A percentile compares a stretch with the other conserved stretches of the same genome.
phyloP scores from a whole-genome alignment of 2,113 vertebrate species.

The Albula glossodonta region DNA sequence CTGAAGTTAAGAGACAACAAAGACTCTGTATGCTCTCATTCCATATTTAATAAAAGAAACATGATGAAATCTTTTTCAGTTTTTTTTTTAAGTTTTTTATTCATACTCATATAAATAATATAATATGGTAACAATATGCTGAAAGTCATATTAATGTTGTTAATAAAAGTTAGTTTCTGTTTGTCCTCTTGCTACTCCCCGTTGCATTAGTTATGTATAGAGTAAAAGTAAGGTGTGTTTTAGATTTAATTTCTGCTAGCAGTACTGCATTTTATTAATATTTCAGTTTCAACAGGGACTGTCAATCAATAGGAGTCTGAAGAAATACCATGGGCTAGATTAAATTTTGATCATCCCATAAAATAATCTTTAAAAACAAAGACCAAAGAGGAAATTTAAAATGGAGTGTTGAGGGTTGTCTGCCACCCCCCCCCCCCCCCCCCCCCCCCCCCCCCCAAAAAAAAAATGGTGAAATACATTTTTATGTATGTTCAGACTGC shows the following conservation, averaged over 20 bases:
- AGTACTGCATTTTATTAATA: slow-evolving; percentile 36
- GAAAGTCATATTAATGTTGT: too few species aligned
- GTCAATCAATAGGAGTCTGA: slow-evolving; percentile 42
- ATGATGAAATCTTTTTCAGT: background rate
- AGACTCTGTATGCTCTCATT: background rate
- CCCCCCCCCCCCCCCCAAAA: too few species aligned
- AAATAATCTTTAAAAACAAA: slow-evolving; percentile 24
- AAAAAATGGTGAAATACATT: too few species aligned
- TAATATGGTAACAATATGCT: too few species aligned
- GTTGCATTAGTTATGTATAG: slow-evolving; percentile 35
- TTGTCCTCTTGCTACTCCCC: background rate
- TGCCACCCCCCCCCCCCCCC: too few species aligned
- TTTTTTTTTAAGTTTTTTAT: background rate
- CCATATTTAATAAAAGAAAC: background rate
- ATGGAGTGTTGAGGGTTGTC: background rate
- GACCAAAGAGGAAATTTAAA: background rate
- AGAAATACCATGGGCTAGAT: slow-evolving; percentile 38
- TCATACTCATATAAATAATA: too few species aligned
- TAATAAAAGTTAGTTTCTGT: background rate
- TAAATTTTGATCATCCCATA: slow-evolving; percentile 42
- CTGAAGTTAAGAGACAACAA: slow-evolving; percentile 43
- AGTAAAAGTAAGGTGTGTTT: slow-evolving; percentile 33
- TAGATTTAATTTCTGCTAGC: slow-evolving; percentile 40
- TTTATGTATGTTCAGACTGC: too few species aligned
- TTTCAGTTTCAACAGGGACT: slow-evolving; percentile 33